These are phyloP conservation scores for Anguilla marmorata DNA, from an alignment of 2,797 vertebrate genomes.

Conservation along the genomic window DNA sequence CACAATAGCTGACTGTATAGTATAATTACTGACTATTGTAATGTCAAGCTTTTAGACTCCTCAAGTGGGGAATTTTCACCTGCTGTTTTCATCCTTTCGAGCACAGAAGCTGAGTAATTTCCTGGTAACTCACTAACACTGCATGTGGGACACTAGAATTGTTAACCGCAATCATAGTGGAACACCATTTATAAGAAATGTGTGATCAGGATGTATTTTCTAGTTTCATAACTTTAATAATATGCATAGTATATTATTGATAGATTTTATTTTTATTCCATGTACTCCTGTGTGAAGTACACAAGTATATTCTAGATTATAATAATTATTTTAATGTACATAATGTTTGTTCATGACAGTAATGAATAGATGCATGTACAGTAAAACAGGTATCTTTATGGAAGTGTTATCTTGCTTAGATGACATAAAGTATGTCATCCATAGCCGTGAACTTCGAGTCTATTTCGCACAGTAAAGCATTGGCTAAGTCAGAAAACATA, in stretches of 20 bases:
- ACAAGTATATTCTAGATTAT: background rate
- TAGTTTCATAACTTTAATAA: background rate
- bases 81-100: background rate
- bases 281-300: background rate
- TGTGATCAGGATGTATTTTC: background rate
- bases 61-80: background rate
- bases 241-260: background rate
- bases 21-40: background rate
- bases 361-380: background rate
- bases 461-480: too few relatives aligned
- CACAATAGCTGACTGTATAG: constrained; percentile 1
- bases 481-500: too few relatives aligned
- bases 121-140: background rate
- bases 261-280: background rate
- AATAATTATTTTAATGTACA: background rate
- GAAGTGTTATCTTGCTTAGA: background rate
- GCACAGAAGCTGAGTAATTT: background rate
- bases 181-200: background rate
- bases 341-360: background rate
- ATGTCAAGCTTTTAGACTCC: background rate
- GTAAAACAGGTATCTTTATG: background rate
- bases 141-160: background rate
- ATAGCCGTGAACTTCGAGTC: too few relatives aligned
- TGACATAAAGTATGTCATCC: background rate
- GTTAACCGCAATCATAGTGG: background rate